Percentiles rank a stretch among this genome's conserved stretches.
These are phyloP conservation scores for Sarcophaga peregrina DNA, from an alignment of 1,140 invertebrate species.

Conservation along the genomic window DNA sequence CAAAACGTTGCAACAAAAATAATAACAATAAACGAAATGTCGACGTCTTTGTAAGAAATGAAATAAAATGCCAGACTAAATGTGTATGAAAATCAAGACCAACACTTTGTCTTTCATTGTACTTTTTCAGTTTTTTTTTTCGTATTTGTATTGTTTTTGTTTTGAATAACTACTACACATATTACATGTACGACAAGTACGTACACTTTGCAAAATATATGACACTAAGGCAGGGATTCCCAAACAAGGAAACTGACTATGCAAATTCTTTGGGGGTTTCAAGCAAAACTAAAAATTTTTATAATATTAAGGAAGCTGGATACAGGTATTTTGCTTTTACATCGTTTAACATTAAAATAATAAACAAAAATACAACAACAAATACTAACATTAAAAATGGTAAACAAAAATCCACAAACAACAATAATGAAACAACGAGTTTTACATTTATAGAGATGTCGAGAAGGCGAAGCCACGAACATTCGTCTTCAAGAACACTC, in stretches of 20 bases:
- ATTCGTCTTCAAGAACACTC: too few relatives aligned
- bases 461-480: too few relatives aligned
- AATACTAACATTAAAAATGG: too few relatives aligned
- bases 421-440: too few relatives aligned
- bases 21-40: neutral
- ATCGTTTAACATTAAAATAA: too few relatives aligned
- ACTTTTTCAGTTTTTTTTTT: too few relatives aligned
- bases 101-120: neutral
- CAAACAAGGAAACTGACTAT: neutral
- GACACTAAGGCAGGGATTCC: neutral
- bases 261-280: neutral
- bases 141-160: neutral
- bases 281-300: too few relatives aligned
- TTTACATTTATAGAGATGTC: too few relatives aligned
- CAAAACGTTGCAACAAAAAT: neutral
- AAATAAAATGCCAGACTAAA: conserved; percentile 7
- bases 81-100: conserved; percentile 23
- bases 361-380: too few relatives aligned
- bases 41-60: conserved; percentile 19
- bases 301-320: too few relatives aligned
- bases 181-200: neutral
- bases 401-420: too few relatives aligned
- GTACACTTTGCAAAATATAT: neutral
- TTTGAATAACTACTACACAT: conserved; percentile 14
- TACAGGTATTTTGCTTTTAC: too few relatives aligned